A percentile compares a stretch with the other conserved stretches of the same genome.
These are phyloP conservation scores for Drosophila paranaensis DNA, from an alignment of 2,888 invertebrate genomes.

Conservation along the genomic window DNA sequence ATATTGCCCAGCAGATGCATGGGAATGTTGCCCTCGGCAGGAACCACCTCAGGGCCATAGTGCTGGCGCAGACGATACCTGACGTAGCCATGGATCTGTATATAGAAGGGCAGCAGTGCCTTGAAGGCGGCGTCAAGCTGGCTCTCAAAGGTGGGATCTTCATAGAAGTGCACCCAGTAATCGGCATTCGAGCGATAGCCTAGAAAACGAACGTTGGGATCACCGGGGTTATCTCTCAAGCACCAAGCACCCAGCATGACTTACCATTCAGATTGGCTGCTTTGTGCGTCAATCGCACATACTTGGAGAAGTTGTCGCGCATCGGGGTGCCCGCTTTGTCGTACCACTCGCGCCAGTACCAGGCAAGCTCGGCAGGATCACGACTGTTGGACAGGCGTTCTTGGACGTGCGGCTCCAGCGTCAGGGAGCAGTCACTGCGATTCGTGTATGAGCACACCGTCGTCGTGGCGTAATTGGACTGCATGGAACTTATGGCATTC, in stretches of 20 bases:
- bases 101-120: constrained; percentile 91
- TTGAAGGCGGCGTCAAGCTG: constrained; percentile 89
- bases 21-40: constrained; percentile 89
- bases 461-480: constrained; percentile 90
- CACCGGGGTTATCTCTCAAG: constrained; percentile 21
- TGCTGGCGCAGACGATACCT: constrained; percentile 88
- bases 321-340: constrained; percentile 89
- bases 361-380: constrained; percentile 90
- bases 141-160: constrained; percentile 89
- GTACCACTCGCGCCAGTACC: constrained; percentile 93
- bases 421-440: constrained; percentile 87
- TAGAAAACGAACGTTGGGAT: constrained; percentile 74
- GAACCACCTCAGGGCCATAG: constrained; percentile 89
- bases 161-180: constrained; percentile 90
- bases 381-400: constrained; percentile 89
- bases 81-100: constrained; percentile 93
- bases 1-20: constrained; percentile 92
- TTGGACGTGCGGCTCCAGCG: constrained; percentile 88
- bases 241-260: constrained; percentile 36
- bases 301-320: constrained; percentile 87
- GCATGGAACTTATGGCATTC: constrained; percentile 90
- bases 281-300: constrained; percentile 89
- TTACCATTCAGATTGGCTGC: constrained; percentile 89
- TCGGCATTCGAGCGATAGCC: constrained; percentile 89
- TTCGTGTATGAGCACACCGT: constrained; percentile 90